Percentiles rank a stretch among this genome's conserved stretches.
phyloP scores from a whole-genome alignment of 2,113 vertebrate genomes.

The Chlorodrepanis virens region DNA sequence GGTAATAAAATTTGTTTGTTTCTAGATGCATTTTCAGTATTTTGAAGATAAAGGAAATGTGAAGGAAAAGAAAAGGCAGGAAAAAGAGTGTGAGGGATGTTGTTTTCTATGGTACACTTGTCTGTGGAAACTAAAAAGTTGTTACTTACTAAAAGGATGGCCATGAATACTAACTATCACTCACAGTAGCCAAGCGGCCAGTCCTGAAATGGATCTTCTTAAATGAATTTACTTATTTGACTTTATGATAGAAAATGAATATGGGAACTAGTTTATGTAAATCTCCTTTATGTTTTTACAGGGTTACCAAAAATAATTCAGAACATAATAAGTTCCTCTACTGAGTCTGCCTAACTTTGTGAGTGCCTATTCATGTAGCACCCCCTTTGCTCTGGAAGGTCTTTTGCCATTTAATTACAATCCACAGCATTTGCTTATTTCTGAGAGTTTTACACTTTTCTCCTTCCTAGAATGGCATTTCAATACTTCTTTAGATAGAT shows the following conservation, averaged over 20 bases:
- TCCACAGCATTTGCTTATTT: background rate
- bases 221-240: background rate
- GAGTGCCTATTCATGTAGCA: background rate
- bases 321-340: background rate
- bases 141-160: constrained; percentile 16
- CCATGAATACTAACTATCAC: constrained; percentile 43
- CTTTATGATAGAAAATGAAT: background rate
- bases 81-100: background rate
- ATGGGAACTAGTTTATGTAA: background rate
- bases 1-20: background rate
- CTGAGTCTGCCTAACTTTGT: background rate
- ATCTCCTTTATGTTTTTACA: background rate
- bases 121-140: constrained; percentile 22
- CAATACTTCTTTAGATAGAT: background rate
- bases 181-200: background rate
- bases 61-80: background rate
- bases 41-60: background rate
- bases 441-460: background rate
- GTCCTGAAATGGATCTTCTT: background rate
- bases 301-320: background rate
- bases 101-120: background rate
- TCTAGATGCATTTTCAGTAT: background rate
- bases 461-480: background rate
- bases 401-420: background rate
- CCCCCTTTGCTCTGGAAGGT: background rate